phyloP scores from a whole-genome alignment of 2,797 vertebrate genomes.

The Craterocephalus amniculus region DNA sequence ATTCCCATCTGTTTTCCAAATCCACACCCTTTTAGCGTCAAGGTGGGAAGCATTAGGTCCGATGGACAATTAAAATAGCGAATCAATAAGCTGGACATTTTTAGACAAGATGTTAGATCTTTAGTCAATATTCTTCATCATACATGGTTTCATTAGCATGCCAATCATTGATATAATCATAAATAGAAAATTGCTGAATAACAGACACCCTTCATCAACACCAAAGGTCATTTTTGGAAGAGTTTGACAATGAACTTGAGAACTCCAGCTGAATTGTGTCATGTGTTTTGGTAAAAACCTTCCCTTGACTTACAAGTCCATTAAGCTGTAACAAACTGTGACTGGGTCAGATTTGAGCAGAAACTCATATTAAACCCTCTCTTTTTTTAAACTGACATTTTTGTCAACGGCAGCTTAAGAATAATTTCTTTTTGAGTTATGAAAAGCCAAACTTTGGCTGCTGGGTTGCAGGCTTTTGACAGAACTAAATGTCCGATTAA shows the following conservation, averaged over 20 bases:
- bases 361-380: conserved; percentile 64
- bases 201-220: conserved; percentile 26
- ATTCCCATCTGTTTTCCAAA: conserved; percentile 64
- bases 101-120: conserved; percentile 61
- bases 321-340: conserved; percentile 58
- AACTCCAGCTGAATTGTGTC: conserved; percentile 46
- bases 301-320: conserved; percentile 70
- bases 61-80: conserved; percentile 65
- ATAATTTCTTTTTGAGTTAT: conserved; percentile 68
- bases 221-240: conserved; percentile 1
- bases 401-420: conserved; percentile 71
- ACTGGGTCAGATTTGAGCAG: conserved; percentile 55
- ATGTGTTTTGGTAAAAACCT: conserved; percentile 33
- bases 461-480: conserved; percentile 58
- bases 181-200: conserved; percentile 32
- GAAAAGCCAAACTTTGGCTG: conserved; percentile 60
- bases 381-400: conserved; percentile 71
- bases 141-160: conserved; percentile 28
- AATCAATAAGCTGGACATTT: conserved; percentile 69
- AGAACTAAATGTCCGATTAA: conserved; percentile 76
- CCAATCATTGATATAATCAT: conserved; percentile 38
- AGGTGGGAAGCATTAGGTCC: conserved; percentile 61
- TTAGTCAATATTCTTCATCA: conserved; percentile 62
- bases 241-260: conserved; percentile 31
- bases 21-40: conserved; percentile 63